Base-by-base conservation (phyloP, 2,797 vertebrate species). In the Hyperoplus immaculatus region DNA sequence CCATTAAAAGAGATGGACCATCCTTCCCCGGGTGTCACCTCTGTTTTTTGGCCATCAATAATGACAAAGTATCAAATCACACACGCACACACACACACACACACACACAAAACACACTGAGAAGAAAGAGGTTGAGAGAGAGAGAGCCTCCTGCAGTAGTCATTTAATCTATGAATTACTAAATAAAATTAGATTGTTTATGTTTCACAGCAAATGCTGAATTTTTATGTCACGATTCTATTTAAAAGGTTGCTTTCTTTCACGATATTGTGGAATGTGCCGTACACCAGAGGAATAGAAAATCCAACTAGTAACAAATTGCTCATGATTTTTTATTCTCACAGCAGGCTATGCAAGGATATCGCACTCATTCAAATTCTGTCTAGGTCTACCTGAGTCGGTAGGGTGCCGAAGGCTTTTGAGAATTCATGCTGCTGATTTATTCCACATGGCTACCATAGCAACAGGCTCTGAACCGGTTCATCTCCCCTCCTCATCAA, bases 391-490 rank as follows among this genome's bases (percentile, higher is more conserved):
- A 90, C 91, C 87, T 91, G 86, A 85, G 82, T 86, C 79, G 13
- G 85, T 66, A 69, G 89, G 91, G 86, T 71, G 86, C 88, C 88
- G 82, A 87, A 90, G 87, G 88, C 91, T 82, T 88, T 81, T 87
- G 72, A 93, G 82, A 88, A 91, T 89, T 87, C 81, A 87, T 82
- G 85, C 81, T 77, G 78, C 86, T 88, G 82, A 92, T 93, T 87
- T 92, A 92, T 91, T 92, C 87, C 88, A 85, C 89, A 90, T 85
- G 87, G 94, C 91, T 94, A 79, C 94, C 94, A 94, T 94, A 92
- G 92, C 92, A 94, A 94, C 92, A 91, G 82, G 85, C 90, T 92
- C 79, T 87, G 86, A 88, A 91, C 83, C 77, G 84, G 85, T 88
- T 85, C 80, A 80, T 82, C 80, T 88, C 60, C 61, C 59, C 66